Percentiles rank a stretch among this genome's conserved stretches.
phyloP scores from a whole-genome alignment of 1,140 invertebrate species.

The Caenorhabditis elegans region WBcel235 BX284603.4:8654501-8655000 shows the following conservation, averaged over 20 bases:
- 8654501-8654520: neutral
- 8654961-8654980: neutral
- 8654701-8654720: no score
- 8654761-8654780: neutral
- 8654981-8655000: no score
- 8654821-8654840: slow-evolving; percentile 9
- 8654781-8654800: neutral
- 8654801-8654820: neutral
- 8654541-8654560: neutral
- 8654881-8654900: neutral
- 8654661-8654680: neutral
- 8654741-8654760: neutral
- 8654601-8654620: neutral
- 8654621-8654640: neutral
- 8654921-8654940: no score
- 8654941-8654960: neutral
- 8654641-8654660: neutral
- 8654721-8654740: neutral
- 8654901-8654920: neutral
- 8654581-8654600: neutral
- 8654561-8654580: neutral
- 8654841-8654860: neutral
- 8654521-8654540: neutral
- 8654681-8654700: no score
- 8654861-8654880: neutral